Base-by-base conservation (phyloP, 2,797 vertebrate genomes). In the Sylvilagus floridanus region DNA sequence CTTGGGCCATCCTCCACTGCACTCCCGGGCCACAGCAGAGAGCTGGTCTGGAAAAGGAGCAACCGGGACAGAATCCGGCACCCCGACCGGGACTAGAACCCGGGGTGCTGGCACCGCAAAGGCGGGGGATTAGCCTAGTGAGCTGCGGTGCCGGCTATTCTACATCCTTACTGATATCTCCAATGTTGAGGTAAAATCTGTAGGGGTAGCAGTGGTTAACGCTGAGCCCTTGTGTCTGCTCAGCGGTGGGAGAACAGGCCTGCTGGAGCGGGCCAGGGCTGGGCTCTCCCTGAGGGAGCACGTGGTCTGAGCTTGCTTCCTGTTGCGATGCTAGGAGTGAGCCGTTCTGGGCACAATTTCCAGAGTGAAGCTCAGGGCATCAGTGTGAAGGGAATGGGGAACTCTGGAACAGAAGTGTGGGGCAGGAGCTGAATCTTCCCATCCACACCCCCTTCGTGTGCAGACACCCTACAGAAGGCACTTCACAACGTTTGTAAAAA, bases 291-390 rank as follows among this genome's bases (percentile, higher is more conserved):
- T 4, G 17, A 28, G 22, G 37, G 30, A 17, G 16, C 26, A 68
- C 77, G 47, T 73, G 47, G 1, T 26, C 66, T 88, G 91, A 92
- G 35, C 62, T 93, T 84, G 13, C 91, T 24, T 88, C 35, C 32
- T 68, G 2, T 65, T 77, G 77, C 42, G 47, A 84, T 79, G 52
- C 65, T 73, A 75, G 52, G 69, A 84, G 50, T 73, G 77, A 84
- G 19, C 72, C 77, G 63, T 89, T 79, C 71, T 62, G 78, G 77
- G 42, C 75, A 96, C 66, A 76, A 42, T 75, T 82, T 91, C n/a
- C 30, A 35, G 65, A 68, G 81, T 26, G 77, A 90, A 30, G 22
- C 75, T 77, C 9, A 78, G 83, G 84, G 62, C 73, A 22, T 91
- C 90, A 94, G 47, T 73, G 50, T 63, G 37, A 88, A 76, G 73